Conservation (phyloP, 2,113 vertebrate species). For the Notothenia coriiceps region DNA sequence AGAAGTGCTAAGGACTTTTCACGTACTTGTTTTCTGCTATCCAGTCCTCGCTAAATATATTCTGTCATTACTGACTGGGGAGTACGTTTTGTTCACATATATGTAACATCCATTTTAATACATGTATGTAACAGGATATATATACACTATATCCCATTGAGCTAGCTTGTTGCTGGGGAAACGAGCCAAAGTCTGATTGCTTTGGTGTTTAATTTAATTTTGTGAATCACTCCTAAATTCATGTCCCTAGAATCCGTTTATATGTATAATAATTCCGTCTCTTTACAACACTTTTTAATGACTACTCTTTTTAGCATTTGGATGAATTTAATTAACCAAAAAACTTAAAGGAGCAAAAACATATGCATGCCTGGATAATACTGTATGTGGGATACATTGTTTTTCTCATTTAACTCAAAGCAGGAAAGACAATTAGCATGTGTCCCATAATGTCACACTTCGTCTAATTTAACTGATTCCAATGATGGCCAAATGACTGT, state of each 20-base stretch:
- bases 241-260: no score
- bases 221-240: no score
- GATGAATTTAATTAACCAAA: no score
- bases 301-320: no score
- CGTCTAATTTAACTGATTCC: not conserved
- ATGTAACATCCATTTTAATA: constrained; percentile 67
- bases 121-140: constrained; percentile 82
- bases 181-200: constrained; percentile 41
- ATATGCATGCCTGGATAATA: no score
- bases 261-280: no score
- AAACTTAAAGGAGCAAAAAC: no score
- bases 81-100: constrained; percentile 66
- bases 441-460: no score
- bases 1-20: constrained; percentile 12
- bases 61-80: constrained; percentile 84
- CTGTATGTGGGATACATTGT: not conserved
- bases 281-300: no score
- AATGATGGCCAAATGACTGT: not conserved
- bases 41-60: constrained; percentile 54
- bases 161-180: constrained; percentile 56
- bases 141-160: constrained; percentile 62
- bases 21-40: constrained; percentile 2
- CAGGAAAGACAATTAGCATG: constrained; percentile 7
- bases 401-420: not conserved
- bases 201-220: not conserved